These are phyloP conservation scores for Blennius ocellaris DNA, from an alignment of 2,113 vertebrate species.

Conservation along the genomic window DNA sequence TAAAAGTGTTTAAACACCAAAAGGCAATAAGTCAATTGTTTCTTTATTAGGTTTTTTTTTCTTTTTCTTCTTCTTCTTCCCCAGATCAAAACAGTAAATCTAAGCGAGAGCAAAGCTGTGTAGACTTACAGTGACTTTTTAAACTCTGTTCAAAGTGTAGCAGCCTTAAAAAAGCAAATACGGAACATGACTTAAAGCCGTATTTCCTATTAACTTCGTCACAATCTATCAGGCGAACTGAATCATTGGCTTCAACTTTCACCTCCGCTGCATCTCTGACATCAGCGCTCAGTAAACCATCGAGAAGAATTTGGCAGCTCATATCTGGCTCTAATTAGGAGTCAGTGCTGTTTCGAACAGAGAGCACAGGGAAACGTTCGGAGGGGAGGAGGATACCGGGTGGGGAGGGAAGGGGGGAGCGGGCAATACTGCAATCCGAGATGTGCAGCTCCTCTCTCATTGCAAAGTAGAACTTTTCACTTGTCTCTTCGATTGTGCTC, in stretches of 20 bases:
- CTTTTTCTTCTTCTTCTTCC: too few species aligned
- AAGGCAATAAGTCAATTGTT: conserved; percentile 43
- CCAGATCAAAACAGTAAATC: conserved; percentile 54
- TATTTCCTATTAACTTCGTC: conserved; percentile 43
- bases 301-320: conserved; percentile 70
- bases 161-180: conserved; percentile 25
- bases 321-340: conserved; percentile 77
- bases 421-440: conserved; percentile 48
- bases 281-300: conserved; percentile 69
- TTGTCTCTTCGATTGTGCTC: background rate
- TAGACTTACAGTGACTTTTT: conserved; percentile 32
- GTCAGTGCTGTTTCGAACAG: conserved; percentile 48
- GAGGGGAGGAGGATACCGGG: background rate
- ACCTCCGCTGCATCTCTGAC: conserved; percentile 69
- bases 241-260: conserved; percentile 62
- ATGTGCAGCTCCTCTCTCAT: conserved; percentile 16
- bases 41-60: conserved; percentile 59
- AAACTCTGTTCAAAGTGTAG: conserved; percentile 27
- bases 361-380: conserved; percentile 27
- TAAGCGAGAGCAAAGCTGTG: conserved; percentile 32
- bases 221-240: conserved; percentile 48
- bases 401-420: conserved; percentile 7
- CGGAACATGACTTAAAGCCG: conserved; percentile 41
- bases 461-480: conserved; percentile 21
- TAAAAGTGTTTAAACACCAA: conserved; percentile 43